phyloP scores from a whole-genome alignment of 1,140 invertebrate species.

The Atta cephalotes region DNA sequence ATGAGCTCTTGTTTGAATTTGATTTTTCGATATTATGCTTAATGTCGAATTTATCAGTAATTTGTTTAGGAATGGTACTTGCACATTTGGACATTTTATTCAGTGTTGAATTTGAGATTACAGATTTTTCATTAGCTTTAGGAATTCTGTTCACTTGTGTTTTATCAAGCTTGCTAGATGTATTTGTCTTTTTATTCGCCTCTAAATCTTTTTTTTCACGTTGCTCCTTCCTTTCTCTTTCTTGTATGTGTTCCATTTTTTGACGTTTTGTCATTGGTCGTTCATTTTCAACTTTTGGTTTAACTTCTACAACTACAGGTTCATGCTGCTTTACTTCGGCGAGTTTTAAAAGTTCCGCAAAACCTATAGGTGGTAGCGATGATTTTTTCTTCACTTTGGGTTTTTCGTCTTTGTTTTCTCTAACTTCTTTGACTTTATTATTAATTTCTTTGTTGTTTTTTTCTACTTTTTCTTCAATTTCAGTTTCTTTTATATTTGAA shows the following conservation, averaged over 20 bases:
- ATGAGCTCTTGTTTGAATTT: conserved; percentile 36
- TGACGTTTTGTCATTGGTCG: conserved; percentile 93
- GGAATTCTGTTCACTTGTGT: conserved; percentile 44
- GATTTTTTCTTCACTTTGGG: conserved; percentile 87
- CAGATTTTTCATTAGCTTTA: conserved; percentile 46
- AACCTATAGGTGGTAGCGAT: conserved; percentile 91
- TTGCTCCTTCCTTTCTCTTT: conserved; percentile 87
- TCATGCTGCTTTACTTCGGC: conserved; percentile 94
- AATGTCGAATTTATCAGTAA: conserved; percentile 65
- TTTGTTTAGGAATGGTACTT: conserved; percentile 45
- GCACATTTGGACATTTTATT: conserved; percentile 46
- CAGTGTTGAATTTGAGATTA: conserved; percentile 10
- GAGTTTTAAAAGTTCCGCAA: conserved; percentile 91
- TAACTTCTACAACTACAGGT: conserved; percentile 89
- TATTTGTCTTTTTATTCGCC: conserved; percentile 46
- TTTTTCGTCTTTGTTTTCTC: conserved; percentile 85
- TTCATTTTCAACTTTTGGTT: conserved; percentile 89
- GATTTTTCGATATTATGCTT: conserved; percentile 69
- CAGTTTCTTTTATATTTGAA: conserved; percentile 56
- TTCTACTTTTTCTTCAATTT: conserved; percentile 69
- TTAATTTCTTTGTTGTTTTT: conserved; percentile 67
- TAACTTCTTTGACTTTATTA: conserved; percentile 43
- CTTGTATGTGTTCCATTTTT: conserved; percentile 90
- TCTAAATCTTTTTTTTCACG: conserved; percentile 60
- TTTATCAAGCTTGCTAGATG: conserved; percentile 69